Conservation (phyloP, 2,113 vertebrate species). For the Lamprotornis superbus region DNA sequence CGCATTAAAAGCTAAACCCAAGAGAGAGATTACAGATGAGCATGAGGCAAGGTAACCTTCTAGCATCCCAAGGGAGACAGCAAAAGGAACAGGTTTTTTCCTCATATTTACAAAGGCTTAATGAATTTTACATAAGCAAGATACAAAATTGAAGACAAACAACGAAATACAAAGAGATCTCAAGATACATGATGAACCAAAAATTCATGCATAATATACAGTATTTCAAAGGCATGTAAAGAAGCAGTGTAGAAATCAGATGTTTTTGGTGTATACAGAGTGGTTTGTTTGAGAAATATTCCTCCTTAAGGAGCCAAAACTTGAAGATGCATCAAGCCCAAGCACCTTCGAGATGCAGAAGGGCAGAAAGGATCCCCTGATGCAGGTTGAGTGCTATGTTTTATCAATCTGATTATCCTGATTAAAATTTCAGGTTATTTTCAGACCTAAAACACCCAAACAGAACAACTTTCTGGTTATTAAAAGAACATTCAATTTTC, state of each 20-base stretch:
- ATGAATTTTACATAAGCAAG: conserved; percentile 62
- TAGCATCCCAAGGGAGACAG: conserved; percentile 19
- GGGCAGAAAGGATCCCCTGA: background rate
- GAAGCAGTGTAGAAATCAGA: background rate
- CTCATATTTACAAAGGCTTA: conserved; percentile 33
- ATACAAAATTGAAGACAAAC: conserved; percentile 54
- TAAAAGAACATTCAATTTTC: background rate
- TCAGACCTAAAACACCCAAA: background rate
- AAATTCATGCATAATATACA: conserved; percentile 41
- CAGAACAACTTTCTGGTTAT: background rate
- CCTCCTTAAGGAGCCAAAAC: background rate
- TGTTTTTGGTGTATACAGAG: background rate
- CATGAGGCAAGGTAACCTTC: conserved; percentile 47
- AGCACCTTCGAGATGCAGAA: background rate
- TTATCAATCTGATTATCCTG: background rate
- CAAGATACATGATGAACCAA: conserved; percentile 14
- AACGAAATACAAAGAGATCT: conserved; percentile 46
- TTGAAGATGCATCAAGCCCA: background rate
- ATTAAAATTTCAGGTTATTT: background rate
- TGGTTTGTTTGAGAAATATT: background rate
- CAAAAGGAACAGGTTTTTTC: background rate
- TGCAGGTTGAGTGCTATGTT: background rate
- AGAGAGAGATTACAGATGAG: background rate
- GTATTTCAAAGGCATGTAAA: conserved; percentile 38
- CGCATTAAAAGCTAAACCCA: conserved; percentile 2